These are phyloP conservation scores for Acanthornis magna DNA, from an alignment of 2,797 vertebrate genomes.

Conservation along the genomic window DNA sequence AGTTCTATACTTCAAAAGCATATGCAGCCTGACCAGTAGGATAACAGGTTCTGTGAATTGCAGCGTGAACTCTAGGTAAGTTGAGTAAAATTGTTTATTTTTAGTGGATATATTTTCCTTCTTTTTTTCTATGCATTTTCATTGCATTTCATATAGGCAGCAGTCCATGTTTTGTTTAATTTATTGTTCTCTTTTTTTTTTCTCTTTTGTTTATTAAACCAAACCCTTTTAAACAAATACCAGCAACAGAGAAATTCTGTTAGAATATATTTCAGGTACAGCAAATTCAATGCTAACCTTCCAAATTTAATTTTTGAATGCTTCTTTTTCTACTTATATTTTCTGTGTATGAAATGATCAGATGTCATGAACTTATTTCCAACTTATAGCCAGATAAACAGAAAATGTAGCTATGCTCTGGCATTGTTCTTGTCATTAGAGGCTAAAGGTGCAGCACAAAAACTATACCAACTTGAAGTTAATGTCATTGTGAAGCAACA, in stretches of 20 bases:
- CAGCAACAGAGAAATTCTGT: background rate
- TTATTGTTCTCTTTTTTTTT: background rate
- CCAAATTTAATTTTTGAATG: background rate
- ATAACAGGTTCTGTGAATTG: background rate
- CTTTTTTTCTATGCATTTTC: background rate
- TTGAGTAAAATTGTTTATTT: background rate
- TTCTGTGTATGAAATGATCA: background rate
- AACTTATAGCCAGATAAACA: background rate
- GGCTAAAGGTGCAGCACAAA: slow-evolving; percentile 78
- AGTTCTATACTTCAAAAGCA: background rate
- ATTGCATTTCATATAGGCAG: background rate
- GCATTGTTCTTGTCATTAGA: slow-evolving; percentile 49
- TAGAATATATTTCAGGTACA: background rate
- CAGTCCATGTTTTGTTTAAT: background rate
- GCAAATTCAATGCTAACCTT: background rate
- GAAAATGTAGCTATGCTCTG: background rate
- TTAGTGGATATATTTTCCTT: background rate
- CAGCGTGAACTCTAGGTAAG: background rate
- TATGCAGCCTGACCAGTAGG: background rate
- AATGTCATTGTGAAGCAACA: slow-evolving; percentile 77
- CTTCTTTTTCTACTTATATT: background rate
- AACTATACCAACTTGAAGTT: slow-evolving; percentile 78
- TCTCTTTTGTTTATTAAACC: background rate
- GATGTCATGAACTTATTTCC: background rate
- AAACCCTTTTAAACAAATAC: background rate